Base-by-base conservation (phyloP, 2,113 vertebrate genomes). In the Saccopteryx leptura region DNA sequence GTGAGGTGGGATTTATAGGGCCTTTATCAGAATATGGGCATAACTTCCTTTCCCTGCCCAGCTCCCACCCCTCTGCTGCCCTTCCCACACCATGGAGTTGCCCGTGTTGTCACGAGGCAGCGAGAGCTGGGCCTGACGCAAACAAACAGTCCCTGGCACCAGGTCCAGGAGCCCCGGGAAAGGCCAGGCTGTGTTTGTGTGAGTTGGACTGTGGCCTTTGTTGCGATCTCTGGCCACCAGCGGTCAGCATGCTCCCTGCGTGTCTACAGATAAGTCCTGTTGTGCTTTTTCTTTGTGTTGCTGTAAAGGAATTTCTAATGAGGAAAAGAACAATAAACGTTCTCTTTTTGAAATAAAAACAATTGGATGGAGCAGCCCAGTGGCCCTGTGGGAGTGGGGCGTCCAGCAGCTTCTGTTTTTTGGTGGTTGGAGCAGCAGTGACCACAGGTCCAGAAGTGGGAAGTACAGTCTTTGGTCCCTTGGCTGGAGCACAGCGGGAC, bases 311-410 rank as follows among this genome's bases (percentile, higher is more conserved):
- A 21, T 21, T 82, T 92, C 83, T 93, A 74, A 72, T 31, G 68
- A 95, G 50, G 21, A 82, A 56, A 89, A 74, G 80, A 50, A 33
- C 19, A 84, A 96, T 97, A 97, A 97, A 97, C 2, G 4, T 74
- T 91, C 88, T 93, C 65, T 39, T 93, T 96, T 92, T 86, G 69
- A 85, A 95, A 68, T 7, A 48, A 48, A 65, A 33, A 39, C 5
- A 13, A 18, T 60, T 24, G 19, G 56, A 2, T 66, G 71, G 69
- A 46, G 31, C 5, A 33, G 23, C 39, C 61, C 18, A 46, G 26
- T 11, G 39, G 60, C 82, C 0, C 0, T 8, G 48, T 48, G 33
- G 13, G 79, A 65, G 56, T 1, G 0, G 21, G 1, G 60, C 4
- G 0, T 52, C 17, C 7, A 0, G 48, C 2, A 7, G 24, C 31